Percentiles rank a stretch among this genome's conserved stretches.
Conservation (phyloP, 2,113 vertebrate species). For the Psephotus haematonotus region DNA sequence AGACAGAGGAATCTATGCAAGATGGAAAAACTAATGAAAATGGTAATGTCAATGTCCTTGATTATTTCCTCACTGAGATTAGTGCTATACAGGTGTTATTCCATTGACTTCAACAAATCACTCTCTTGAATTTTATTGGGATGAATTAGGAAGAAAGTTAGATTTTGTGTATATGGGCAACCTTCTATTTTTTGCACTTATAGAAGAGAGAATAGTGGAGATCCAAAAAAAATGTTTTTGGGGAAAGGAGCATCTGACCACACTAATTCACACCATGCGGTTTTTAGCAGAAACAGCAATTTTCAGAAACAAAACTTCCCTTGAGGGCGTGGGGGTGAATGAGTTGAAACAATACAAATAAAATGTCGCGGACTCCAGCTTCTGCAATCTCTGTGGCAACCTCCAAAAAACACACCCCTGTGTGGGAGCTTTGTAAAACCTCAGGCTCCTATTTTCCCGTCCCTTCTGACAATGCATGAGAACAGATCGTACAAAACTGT, state of each 20-base stretch:
- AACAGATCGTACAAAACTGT: background rate
- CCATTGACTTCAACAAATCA: background rate
- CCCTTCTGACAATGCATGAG: background rate
- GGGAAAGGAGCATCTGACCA: background rate
- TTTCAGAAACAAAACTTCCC: background rate
- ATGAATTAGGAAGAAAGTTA: background rate
- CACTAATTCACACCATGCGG: background rate
- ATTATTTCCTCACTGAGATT: background rate
- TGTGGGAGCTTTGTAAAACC: conserved; percentile 12
- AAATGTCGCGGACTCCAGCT: background rate
- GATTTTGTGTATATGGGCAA: background rate
- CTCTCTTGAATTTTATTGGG: background rate
- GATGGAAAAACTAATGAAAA: background rate
- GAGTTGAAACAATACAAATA: conserved; percentile 6
- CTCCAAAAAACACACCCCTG: background rate
- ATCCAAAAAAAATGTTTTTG: background rate
- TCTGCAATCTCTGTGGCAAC: background rate
- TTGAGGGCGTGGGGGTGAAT: background rate
- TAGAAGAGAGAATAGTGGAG: background rate
- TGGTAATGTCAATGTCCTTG: background rate
- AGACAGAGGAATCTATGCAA: background rate
- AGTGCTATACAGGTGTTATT: background rate
- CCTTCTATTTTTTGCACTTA: background rate
- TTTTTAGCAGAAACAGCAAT: conserved; percentile 5
- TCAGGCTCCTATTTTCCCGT: background rate